Base-by-base conservation (phyloP, 2,888 invertebrate genomes). In the Polia nebulosa region DNA sequence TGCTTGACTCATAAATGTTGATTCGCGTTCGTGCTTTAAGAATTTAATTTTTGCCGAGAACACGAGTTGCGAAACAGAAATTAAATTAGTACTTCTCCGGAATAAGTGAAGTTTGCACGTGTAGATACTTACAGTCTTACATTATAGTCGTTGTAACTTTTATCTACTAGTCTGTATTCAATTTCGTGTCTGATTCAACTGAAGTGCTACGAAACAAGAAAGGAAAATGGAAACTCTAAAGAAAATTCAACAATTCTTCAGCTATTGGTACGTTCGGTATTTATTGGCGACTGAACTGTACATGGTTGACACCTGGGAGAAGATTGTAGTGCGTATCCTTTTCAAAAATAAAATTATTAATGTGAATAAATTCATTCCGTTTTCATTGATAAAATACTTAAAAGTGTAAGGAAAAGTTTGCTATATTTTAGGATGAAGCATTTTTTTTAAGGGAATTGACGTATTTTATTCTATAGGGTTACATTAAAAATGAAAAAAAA, bases 271-370 rank as follows among this genome's bases (percentile, higher is more conserved):
- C 82, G 90, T 96, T 49, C 93, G 97, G 72, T 97, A 97, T 81
- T 91, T 95, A 58, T 86, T 97, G 72, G 96, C 96, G 2, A 97
- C 97, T 0, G 97, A 97, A 82, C 85, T 97, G 27, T 97, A 97
- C 83, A 97, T 97, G 96, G 97, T 97, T 22, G 97, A 97, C 79
- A 95, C 95, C 55, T 97, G 97, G 97, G 97, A 97, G 86, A 94
- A 94, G 87, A 90, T 92, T 51, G 92, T 96, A 56, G 94, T 97
- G 67, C 96, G 97, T 97, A 97, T 97, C 97, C 97, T 97, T 97
- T 96, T 87, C 22, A 80, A 72, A 77, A 79, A 57, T n/a, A 11
- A 68, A 3, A 11, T 2, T 47, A 1, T 8, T 47, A 15, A 2
- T 34, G 32, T 53, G 36, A 53, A 39, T 64, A 27, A 22, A 49